Percentiles rank a stretch among this genome's conserved stretches.
phyloP scores from a whole-genome alignment of 1,140 invertebrate species.

The Drosophila nasuta region DNA sequence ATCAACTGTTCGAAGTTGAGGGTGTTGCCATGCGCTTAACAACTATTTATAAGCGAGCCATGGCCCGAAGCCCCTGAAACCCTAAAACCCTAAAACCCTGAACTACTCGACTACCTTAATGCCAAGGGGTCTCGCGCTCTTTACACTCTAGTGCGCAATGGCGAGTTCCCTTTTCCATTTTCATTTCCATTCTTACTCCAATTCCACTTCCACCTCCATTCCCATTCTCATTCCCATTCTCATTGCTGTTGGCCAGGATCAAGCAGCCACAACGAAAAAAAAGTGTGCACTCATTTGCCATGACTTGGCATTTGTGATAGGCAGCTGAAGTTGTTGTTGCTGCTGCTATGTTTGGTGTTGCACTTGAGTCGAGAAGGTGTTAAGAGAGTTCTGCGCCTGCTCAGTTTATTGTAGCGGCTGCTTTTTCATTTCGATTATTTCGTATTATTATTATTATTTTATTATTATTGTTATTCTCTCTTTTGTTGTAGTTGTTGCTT shows the following conservation, averaged over 20 bases:
- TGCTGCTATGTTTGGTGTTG: constrained; percentile 36
- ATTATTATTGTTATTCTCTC: background rate
- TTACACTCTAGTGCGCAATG: constrained; percentile 65
- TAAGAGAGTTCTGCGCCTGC: constrained; percentile 65
- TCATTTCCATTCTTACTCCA: constrained; percentile 12
- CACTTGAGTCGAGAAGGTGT: constrained; percentile 70
- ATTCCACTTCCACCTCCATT: constrained; percentile 7
- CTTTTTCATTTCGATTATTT: constrained; percentile 28
- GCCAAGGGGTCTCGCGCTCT: constrained; percentile 48
- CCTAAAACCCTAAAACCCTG: background rate
- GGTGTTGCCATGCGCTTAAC: constrained; percentile 80
- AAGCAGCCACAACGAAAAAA: constrained; percentile 27
- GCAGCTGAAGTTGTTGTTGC: constrained; percentile 67
- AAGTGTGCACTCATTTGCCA: constrained; percentile 77
- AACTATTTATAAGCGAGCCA: constrained; percentile 75
- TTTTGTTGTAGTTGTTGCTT: background rate
- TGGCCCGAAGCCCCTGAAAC: constrained; percentile 17
- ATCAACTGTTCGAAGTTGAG: constrained; percentile 43
- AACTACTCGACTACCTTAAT: constrained; percentile 6
- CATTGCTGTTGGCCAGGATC: constrained; percentile 48
- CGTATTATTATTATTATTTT: constrained; percentile 50
- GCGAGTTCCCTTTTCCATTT: constrained; percentile 30
- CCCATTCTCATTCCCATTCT: constrained; percentile 5
- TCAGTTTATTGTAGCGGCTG: constrained; percentile 48
- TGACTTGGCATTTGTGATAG: constrained; percentile 71